Percentiles rank a stretch among this genome's conserved stretches.
These are phyloP conservation scores for Chionoecetes opilio DNA, from an alignment of 1,140 invertebrate genomes.

Conservation along the genomic window DNA sequence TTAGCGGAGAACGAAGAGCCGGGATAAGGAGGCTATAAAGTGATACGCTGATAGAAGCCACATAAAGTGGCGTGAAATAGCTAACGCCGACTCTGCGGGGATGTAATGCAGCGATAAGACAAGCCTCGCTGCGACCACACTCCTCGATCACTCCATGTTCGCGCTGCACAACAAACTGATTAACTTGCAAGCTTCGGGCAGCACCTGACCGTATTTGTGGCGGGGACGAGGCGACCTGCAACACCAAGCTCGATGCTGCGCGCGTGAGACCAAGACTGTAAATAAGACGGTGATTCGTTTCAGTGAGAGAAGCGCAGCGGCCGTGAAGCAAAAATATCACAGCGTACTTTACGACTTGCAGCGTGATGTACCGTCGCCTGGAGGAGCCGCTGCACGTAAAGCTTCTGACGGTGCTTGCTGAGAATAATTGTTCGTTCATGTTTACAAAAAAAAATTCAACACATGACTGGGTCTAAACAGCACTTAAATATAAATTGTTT, in stretches of 20 bases:
- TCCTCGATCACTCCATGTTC: not conserved
- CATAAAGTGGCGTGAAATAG: conserved; percentile 52
- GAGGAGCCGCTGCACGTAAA: not conserved
- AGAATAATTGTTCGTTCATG: not conserved
- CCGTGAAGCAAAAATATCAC: not conserved
- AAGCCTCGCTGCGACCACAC: not conserved
- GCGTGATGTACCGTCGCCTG: not conserved
- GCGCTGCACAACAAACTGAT: not conserved
- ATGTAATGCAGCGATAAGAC: not conserved
- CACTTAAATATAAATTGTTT: not conserved
- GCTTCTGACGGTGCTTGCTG: not conserved
- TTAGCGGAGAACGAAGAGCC: not conserved
- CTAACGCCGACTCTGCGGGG: not conserved
- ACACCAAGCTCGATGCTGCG: not conserved
- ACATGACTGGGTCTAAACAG: not conserved
- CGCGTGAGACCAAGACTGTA: not conserved
- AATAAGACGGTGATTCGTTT: not conserved
- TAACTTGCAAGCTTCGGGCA: not conserved
- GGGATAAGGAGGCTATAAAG: conserved; percentile 39
- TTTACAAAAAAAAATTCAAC: not conserved
- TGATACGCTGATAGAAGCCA: conserved; percentile 38
- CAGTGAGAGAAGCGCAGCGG: not conserved
- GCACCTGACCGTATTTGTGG: not conserved
- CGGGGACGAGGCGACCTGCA: not conserved
- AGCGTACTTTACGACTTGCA: not conserved